Conservation (phyloP, 2,888 invertebrate species). For the Agriopis aurantiaria region DNA sequence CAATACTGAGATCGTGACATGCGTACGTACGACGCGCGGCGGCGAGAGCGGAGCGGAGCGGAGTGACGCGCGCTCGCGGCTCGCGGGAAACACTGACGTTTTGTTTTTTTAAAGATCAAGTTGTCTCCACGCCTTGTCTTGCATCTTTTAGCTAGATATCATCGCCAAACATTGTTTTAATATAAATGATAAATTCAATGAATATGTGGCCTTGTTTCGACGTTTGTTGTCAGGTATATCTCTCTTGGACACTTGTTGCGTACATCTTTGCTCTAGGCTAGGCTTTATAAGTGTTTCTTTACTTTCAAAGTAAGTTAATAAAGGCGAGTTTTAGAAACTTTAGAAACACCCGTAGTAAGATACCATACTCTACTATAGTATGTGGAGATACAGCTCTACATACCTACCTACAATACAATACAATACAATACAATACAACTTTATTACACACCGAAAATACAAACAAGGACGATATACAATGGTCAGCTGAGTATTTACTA, state of each 20-base stretch:
- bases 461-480: too few relatives aligned
- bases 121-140: slow-evolving; percentile 35
- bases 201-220: background rate
- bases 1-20: slow-evolving; percentile 77
- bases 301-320: too few relatives aligned
- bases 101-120: slow-evolving; percentile 60
- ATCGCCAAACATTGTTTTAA: slow-evolving; percentile 33
- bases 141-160: slow-evolving; percentile 48
- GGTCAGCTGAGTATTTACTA: background rate
- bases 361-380: background rate
- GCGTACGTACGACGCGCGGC: slow-evolving; percentile 66
- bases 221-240: background rate
- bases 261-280: background rate
- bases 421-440: too few relatives aligned
- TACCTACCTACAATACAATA: too few relatives aligned
- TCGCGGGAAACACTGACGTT: slow-evolving; percentile 75
- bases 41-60: slow-evolving; percentile 43
- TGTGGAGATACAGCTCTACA: too few relatives aligned
- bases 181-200: slow-evolving; percentile 20
- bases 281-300: too few relatives aligned
- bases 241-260: background rate
- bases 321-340: background rate
- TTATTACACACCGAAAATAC: too few relatives aligned
- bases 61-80: slow-evolving; percentile 61
- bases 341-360: background rate